These are phyloP conservation scores for Caracal caracal DNA, from an alignment of 2,113 vertebrate genomes.

Conservation along the genomic window DNA sequence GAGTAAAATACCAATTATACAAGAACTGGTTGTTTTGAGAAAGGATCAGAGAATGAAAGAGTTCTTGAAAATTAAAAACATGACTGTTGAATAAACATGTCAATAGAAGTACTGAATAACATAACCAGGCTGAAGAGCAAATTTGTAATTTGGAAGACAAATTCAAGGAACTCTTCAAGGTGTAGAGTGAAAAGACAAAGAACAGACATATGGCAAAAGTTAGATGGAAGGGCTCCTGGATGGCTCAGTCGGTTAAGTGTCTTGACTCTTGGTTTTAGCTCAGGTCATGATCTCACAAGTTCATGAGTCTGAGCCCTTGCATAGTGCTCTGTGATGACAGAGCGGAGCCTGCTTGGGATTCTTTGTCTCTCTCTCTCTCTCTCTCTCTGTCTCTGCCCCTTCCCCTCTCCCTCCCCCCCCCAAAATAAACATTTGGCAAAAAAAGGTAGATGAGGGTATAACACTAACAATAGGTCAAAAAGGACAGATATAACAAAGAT, in stretches of 20 bases:
- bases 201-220: not conserved
- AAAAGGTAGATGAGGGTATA: conserved; percentile 18
- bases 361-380: too few relatives aligned
- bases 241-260: too few relatives aligned
- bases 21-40: conserved; percentile 51
- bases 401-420: too few relatives aligned
- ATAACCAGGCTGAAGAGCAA: not conserved
- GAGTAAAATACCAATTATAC: conserved; percentile 32
- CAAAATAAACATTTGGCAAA: not conserved
- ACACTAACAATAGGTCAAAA: not conserved
- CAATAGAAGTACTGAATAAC: not conserved
- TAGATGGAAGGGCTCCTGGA: not conserved
- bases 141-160: conserved; percentile 39
- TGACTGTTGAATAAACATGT: not conserved
- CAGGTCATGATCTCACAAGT: too few relatives aligned
- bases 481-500: not conserved
- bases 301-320: too few relatives aligned
- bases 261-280: too few relatives aligned
- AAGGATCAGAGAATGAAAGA: conserved; percentile 3
- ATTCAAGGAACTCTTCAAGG: not conserved
- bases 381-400: too few relatives aligned
- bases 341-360: too few relatives aligned
- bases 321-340: too few relatives aligned
- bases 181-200: not conserved
- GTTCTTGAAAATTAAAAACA: conserved; percentile 48